A percentile compares a stretch with the other conserved stretches of the same genome.
Conservation (phyloP, 2,888 invertebrate species). For the Leistus spinibarbis region DNA sequence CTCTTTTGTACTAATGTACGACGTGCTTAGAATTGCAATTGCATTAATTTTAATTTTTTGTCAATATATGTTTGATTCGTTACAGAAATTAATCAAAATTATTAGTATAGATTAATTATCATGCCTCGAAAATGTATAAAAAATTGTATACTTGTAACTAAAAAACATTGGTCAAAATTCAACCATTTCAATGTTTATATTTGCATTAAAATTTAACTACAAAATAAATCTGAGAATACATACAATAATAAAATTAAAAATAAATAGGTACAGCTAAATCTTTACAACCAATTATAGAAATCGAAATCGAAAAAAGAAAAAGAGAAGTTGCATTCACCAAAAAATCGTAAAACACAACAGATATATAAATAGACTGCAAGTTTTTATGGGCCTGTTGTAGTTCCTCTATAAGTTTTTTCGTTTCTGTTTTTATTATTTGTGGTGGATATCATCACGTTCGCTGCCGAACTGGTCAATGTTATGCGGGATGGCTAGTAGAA, state of each 20-base stretch:
- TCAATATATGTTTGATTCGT: too few species aligned
- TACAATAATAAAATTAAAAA: constrained; percentile 20
- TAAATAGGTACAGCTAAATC: constrained; percentile 27
- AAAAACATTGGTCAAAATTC: neutral
- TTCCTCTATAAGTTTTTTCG: constrained; percentile 15
- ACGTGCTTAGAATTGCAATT: too few species aligned
- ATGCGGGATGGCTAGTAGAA: neutral
- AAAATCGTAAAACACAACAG: constrained; percentile 32
- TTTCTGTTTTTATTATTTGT: neutral
- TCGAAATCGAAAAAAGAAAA: too few species aligned
- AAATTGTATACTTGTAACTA: neutral
- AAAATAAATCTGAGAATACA: constrained; percentile 23
- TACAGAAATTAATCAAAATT: too few species aligned
- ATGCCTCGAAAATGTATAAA: too few species aligned
- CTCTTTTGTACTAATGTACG: too few species aligned
- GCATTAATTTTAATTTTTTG: too few species aligned
- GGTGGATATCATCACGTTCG: constrained; percentile 15
- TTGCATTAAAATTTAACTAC: constrained; percentile 17
- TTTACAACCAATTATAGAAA: constrained; percentile 33
- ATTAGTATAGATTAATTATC: too few species aligned
- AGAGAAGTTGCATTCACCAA: constrained; percentile 18
- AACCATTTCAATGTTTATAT: constrained; percentile 12
- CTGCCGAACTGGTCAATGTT: neutral
- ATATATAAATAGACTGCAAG: constrained; percentile 35
- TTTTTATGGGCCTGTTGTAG: constrained; percentile 18